Evolutionary conservation across 2,113 vertebrate genomes (phyloP).

Genomic region (Elgaria multicarinata): DNA sequence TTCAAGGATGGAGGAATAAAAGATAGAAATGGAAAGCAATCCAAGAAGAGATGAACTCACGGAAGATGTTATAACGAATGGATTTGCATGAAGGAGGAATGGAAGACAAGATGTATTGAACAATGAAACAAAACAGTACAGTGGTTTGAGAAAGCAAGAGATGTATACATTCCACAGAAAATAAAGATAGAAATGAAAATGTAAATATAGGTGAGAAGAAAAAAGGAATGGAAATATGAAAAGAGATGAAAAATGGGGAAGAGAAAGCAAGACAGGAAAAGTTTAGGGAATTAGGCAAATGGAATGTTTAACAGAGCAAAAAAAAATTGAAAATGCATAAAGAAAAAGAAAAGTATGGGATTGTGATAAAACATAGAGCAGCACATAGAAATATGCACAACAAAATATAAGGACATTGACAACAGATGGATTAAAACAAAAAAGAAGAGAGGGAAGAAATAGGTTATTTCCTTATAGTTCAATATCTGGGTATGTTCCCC

Average conservation of each 20-base stretch:
- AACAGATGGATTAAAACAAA: conserved; percentile 71
- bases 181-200: conserved; percentile 35
- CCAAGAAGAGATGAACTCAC: conserved; percentile 64
- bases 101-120: conserved; percentile 43
- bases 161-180: conserved; percentile 40
- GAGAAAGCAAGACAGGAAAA: conserved; percentile 21
- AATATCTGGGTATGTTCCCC: conserved; percentile 73
- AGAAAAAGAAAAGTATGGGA: conserved; percentile 19
- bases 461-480: conserved; percentile 77
- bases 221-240: conserved; percentile 15
- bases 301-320: conserved; percentile 47
- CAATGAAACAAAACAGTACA: conserved; percentile 23
- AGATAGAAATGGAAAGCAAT: conserved; percentile 63
- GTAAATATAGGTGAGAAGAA: conserved; percentile 26
- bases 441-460: conserved; percentile 78
- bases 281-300: conserved; percentile 41
- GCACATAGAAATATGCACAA: not conserved
- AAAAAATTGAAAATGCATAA: conserved; percentile 43
- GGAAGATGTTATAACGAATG: conserved; percentile 51
- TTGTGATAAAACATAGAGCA: conserved; percentile 28
- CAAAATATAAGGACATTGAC: conserved; percentile 52
- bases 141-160: conserved; percentile 49
- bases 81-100: conserved; percentile 15
- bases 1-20: conserved; percentile 69
- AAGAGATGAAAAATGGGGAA: conserved; percentile 26